Conservation (phyloP, 2,113 vertebrate genomes). For the Myotis davidii region DNA sequence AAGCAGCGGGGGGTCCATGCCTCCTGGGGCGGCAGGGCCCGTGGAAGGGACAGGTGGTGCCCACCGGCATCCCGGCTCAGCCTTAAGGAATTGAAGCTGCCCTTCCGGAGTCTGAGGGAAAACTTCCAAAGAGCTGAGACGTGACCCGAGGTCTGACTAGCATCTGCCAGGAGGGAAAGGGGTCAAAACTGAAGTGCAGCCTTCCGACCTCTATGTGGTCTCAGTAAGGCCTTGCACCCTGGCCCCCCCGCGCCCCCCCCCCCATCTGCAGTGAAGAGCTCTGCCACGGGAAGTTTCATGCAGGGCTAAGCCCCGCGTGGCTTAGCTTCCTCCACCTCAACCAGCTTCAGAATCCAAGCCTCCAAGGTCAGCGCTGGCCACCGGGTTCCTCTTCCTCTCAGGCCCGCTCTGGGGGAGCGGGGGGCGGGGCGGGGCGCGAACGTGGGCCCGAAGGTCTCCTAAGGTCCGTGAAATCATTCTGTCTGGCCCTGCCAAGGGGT, state of each 20-base stretch:
- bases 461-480: too few relatives aligned
- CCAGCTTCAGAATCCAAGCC: background rate
- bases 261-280: background rate
- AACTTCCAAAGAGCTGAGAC: background rate
- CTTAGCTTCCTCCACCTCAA: too few relatives aligned
- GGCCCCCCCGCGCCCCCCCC: accelerated
- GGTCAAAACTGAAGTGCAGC: background rate
- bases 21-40: background rate
- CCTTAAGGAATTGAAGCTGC: background rate
- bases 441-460: too few relatives aligned
- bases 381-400: too few relatives aligned
- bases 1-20: background rate
- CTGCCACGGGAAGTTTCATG: too few relatives aligned
- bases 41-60: background rate
- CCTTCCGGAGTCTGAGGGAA: background rate
- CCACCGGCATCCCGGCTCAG: background rate
- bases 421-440: too few relatives aligned
- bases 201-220: background rate
- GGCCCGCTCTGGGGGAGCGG: too few relatives aligned
- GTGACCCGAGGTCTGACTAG: background rate
- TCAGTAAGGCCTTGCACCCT: background rate
- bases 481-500: too few relatives aligned
- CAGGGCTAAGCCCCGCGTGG: background rate
- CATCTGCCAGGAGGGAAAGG: background rate
- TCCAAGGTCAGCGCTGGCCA: too few relatives aligned